A percentile compares a stretch with the other conserved stretches of the same genome.
Evolutionary conservation across 2,888 invertebrate species (phyloP).

Genomic region (Plagodis pulveraria): DNA sequence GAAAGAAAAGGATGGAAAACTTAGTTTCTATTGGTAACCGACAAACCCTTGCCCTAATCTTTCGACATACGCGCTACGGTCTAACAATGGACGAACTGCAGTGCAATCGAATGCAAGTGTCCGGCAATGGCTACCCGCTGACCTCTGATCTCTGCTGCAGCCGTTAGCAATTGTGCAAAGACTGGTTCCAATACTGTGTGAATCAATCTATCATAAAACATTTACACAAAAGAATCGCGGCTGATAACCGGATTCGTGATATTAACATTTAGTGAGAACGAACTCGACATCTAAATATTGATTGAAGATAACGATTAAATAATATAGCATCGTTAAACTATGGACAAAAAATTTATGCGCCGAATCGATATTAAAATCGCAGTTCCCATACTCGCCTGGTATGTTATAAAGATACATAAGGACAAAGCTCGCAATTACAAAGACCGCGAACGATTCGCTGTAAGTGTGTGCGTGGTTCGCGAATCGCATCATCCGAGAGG

Average conservation of each 20-base stretch:
- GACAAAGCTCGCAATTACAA: conserved; percentile 34
- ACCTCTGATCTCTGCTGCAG: conserved; percentile 67
- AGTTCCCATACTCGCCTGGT: conserved; percentile 46
- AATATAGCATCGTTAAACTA: background rate
- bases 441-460: conserved; percentile 57
- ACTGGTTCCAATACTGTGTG: conserved; percentile 66
- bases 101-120: conserved; percentile 44
- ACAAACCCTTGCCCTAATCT: conserved; percentile 20
- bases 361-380: conserved; percentile 1
- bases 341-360: conserved; percentile 8
- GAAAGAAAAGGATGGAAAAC: conserved; percentile 2
- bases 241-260: conserved; percentile 48
- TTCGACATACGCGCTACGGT: conserved; percentile 33
- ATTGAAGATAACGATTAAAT: conserved; percentile 37
- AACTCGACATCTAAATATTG: conserved; percentile 33
- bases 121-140: conserved; percentile 44
- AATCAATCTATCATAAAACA: conserved; percentile 59
- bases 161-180: conserved; percentile 66
- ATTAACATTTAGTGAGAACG: conserved; percentile 25
- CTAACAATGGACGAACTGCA: conserved; percentile 44
- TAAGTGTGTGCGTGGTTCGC: conserved; percentile 53
- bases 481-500: conserved; percentile 80
- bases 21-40: too few relatives aligned
- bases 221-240: conserved; percentile 49
- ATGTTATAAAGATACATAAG: conserved; percentile 18